These are phyloP conservation scores for Octopus bimaculoides DNA, from an alignment of 1,140 invertebrate genomes.

Conservation along the genomic window DNA sequence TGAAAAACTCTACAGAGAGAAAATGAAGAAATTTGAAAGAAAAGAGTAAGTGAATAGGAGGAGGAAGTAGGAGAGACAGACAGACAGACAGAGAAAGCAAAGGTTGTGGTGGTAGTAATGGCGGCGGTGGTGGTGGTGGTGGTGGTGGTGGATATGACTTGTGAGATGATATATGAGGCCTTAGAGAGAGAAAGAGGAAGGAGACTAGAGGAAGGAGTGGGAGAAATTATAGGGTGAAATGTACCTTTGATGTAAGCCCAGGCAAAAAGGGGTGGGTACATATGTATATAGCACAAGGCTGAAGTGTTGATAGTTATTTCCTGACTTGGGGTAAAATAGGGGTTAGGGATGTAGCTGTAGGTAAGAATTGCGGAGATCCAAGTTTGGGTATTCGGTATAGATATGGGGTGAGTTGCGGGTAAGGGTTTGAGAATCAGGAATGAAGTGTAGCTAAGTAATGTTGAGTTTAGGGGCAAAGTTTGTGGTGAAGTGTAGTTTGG, in stretches of 20 bases:
- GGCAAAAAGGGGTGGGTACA: background rate
- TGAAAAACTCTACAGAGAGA: background rate
- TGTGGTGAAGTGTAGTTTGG: too few relatives aligned
- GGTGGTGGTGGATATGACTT: background rate
- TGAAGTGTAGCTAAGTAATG: too few relatives aligned
- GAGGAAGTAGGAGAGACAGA: conserved; percentile 6
- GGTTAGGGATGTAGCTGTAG: too few relatives aligned
- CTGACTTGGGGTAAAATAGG: too few relatives aligned
- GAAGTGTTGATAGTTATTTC: too few relatives aligned
- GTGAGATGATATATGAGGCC: background rate
- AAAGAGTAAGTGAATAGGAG: background rate
- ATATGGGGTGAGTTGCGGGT: too few relatives aligned
- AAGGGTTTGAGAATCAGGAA: too few relatives aligned
- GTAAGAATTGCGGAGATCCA: too few relatives aligned
- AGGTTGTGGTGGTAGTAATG: conserved; percentile 7
- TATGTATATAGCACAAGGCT: too few relatives aligned
- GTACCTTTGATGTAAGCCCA: background rate
- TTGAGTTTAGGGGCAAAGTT: too few relatives aligned
- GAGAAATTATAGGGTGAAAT: background rate
- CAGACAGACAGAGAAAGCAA: background rate
- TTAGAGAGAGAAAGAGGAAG: conserved; percentile 9
- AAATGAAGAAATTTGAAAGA: conserved; percentile 8
- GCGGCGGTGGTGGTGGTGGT: conserved; percentile 2
- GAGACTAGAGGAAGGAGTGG: conserved; percentile 7
- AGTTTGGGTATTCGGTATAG: too few relatives aligned